Evolutionary conservation across 2,797 vertebrate species (phyloP).

Genomic region (Denticeps clupeoides): DNA sequence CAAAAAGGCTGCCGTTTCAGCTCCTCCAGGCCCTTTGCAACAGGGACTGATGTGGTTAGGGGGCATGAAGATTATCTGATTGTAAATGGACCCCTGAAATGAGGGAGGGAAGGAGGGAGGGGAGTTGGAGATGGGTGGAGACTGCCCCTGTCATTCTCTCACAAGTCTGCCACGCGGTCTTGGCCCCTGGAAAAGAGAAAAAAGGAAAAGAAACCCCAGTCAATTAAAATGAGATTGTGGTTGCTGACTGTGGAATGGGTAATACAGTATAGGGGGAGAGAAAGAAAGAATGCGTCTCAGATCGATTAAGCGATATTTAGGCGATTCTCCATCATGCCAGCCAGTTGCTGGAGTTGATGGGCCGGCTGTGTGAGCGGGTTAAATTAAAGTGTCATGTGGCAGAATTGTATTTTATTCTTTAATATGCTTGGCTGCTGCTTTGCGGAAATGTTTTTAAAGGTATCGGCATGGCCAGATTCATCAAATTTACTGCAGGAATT

Average conservation of each 20-base stretch:
- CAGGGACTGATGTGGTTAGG: constrained; percentile 13
- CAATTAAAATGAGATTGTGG: constrained; percentile 68
- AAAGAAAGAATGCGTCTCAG: constrained; percentile 21
- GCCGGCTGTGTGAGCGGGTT: constrained; percentile 54
- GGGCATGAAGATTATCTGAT: constrained; percentile 27
- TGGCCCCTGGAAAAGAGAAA: constrained; percentile 36
- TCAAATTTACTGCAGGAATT: constrained; percentile 16
- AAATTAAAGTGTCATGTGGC: constrained; percentile 65
- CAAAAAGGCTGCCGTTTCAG: not conserved
- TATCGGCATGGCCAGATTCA: constrained; percentile 30
- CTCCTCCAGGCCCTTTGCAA: not conserved
- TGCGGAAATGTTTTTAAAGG: constrained; percentile 44
- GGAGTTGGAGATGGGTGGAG: not conserved
- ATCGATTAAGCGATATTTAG: constrained; percentile 64
- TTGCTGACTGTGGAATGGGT: constrained; percentile 39
- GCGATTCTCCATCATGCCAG: constrained; percentile 57
- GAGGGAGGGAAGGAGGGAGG: not conserved
- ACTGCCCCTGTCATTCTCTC: too few relatives aligned
- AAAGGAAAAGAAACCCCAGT: constrained; percentile 53
- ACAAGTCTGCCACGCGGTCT: constrained; percentile 17
- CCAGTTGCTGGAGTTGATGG: constrained; percentile 54
- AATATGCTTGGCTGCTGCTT: constrained; percentile 58
- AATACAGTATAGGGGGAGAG: constrained; percentile 38
- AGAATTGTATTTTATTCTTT: constrained; percentile 68
- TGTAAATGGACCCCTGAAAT: constrained; percentile 32